Evolutionary conservation across 2,113 vertebrate genomes (phyloP), one percentile per base, ranked within the genome.

Genomic region (Podilymbus podiceps): DNA sequence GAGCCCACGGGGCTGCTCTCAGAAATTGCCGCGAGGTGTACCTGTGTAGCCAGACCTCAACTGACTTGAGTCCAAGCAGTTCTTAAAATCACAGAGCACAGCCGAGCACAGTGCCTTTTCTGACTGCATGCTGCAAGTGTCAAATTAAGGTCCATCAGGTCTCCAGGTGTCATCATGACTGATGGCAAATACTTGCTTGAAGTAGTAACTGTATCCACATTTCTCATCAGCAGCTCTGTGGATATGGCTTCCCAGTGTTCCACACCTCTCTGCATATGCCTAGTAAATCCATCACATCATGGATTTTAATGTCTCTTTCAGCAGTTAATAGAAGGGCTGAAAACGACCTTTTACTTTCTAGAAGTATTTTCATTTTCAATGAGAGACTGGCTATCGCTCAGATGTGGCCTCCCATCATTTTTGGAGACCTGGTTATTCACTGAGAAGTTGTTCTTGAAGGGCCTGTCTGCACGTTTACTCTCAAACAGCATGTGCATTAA

Each of bases 21-120:
- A 0, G 63, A 58, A 89, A 44, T 64, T 42, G 38, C 60, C 5
- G 1, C 66, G 68, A 71, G 55, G 58, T 0, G 0, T 33, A 53
- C 5, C 71, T 31, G 18, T 12, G 50, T 1, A 38, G 44, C 28
- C 71, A 88, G 50, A 91, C 42, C 62, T 66, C 71, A 69, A 38
- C 20, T 47, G 46, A 80, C n/a, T 13, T 42, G 33, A 85, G 15
- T n/a, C 44, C 15, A 47, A 22, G 35, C 2, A 1, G 83, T 33
- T 60, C 46, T 87, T 76, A 79, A 33, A 85, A 93, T 56, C 85
- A 60, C 33, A 89, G 64, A 84, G 44, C 35, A 74, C 2, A 38
- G 38, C 56, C 0, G 2, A 80, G 53, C 74, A 66, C 47, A 59
- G 27, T 14, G 50, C 38, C 21, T 56, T 73, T 67, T 46, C 71